Conservation (phyloP, 2,888 invertebrate species). For the Brachynemurus nebulosus region DNA sequence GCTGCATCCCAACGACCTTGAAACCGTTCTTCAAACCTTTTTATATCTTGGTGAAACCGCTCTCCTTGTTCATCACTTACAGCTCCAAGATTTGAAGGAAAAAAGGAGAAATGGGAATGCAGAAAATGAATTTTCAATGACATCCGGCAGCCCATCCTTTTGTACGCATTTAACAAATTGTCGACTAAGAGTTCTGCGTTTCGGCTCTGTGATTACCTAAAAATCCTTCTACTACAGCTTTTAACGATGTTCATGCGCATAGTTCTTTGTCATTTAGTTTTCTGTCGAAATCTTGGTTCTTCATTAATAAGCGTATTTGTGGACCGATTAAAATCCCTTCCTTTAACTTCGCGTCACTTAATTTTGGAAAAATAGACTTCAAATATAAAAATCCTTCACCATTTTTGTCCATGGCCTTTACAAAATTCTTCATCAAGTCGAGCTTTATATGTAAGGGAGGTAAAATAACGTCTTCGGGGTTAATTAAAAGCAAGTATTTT, state of each 20-base stretch:
- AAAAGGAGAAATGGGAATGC: neutral
- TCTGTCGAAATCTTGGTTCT: neutral
- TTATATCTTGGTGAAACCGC: neutral
- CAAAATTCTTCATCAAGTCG: neutral
- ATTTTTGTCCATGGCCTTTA: neutral
- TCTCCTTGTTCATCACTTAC: slow-evolving; percentile 4
- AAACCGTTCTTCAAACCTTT: neutral
- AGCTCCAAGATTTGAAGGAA: neutral
- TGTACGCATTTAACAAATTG: neutral
- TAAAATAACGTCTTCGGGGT: neutral
- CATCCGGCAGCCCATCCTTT: slow-evolving; percentile 2
- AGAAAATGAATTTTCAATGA: slow-evolving; percentile 1
- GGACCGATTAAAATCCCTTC: slow-evolving; percentile 3
- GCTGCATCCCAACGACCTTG: neutral
- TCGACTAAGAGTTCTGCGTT: neutral
- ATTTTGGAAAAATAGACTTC: neutral
- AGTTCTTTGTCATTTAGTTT: neutral
- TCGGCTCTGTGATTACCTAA: neutral
- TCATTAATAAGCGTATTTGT: neutral
- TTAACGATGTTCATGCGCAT: neutral
- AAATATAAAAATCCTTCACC: neutral
- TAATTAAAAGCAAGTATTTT: neutral
- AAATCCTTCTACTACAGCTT: neutral
- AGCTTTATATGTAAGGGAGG: neutral
- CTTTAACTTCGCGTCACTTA: neutral